phyloP scores from a whole-genome alignment of 2,797 vertebrate species.

The Heterohyrax brucei region DNA sequence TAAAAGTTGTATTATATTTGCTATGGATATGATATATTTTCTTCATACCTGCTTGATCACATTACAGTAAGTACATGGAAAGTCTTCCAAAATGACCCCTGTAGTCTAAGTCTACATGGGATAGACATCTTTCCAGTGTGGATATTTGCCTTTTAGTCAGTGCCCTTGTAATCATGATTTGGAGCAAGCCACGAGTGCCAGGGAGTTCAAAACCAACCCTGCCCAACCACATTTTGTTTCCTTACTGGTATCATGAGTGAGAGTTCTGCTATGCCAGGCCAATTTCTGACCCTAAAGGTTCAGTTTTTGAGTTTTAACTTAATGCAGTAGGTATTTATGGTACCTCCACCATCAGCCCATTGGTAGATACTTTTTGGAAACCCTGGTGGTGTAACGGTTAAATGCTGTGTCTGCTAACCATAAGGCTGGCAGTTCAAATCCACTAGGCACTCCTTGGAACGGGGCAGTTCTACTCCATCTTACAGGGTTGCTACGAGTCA shows the following conservation, averaged over 20 bases:
- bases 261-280: neutral
- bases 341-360: neutral
- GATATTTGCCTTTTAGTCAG: neutral
- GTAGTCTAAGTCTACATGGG: neutral
- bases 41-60: neutral
- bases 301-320: neutral
- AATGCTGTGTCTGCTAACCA: too few species aligned
- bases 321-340: neutral
- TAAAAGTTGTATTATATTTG: conserved; percentile 34
- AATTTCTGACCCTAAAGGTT: conserved; percentile 15
- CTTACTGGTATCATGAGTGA: neutral
- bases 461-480: too few species aligned
- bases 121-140: neutral
- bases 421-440: too few species aligned
- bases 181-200: neutral
- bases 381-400: too few species aligned
- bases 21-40: neutral
- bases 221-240: neutral
- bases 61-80: neutral
- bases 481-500: too few species aligned
- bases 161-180: neutral
- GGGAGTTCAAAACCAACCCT: neutral
- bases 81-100: neutral
- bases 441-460: too few species aligned
- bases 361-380: neutral